These are phyloP conservation scores for Drosophila baimaii DNA, from an alignment of 1,140 invertebrate species.

Conservation along the genomic window DNA sequence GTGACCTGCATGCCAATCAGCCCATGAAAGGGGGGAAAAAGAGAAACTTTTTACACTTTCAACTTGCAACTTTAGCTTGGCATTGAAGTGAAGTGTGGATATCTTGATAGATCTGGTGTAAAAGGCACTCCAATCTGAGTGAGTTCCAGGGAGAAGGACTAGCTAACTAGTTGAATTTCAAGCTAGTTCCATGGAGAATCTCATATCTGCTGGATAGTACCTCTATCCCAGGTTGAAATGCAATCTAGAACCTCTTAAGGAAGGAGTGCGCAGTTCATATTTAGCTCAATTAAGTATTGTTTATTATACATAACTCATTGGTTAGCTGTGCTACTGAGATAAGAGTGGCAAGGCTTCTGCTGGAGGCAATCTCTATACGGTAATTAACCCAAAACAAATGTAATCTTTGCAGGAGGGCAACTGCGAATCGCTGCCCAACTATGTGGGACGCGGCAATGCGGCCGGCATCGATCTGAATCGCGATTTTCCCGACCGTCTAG, in stretches of 20 bases:
- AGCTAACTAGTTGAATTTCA: too few relatives aligned
- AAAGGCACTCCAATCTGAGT: too few relatives aligned
- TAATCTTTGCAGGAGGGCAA: constrained; percentile 88
- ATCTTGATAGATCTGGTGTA: neutral
- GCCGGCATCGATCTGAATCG: constrained; percentile 93
- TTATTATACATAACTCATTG: neutral
- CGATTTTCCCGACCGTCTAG: constrained; percentile 94
- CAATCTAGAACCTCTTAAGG: too few relatives aligned
- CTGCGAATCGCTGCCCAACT: constrained; percentile 89
- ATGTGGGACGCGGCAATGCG: constrained; percentile 91
- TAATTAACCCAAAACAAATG: neutral
- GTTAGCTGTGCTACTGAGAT: neutral
- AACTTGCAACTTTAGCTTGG: neutral
- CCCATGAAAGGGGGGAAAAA: constrained; percentile 13
- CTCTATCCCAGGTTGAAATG: too few relatives aligned
- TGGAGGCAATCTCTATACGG: neutral
- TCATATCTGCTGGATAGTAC: too few relatives aligned
- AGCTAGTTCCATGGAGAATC: too few relatives aligned
- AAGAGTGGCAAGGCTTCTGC: neutral
- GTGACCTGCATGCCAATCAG: constrained; percentile 49
- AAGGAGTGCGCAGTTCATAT: too few relatives aligned
- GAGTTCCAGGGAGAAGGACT: too few relatives aligned
- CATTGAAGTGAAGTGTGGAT: neutral
- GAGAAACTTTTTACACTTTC: constrained; percentile 23
- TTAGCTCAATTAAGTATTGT: neutral